phyloP scores from a whole-genome alignment of 1,140 invertebrate species.

The Onthophagus taurus region DNA sequence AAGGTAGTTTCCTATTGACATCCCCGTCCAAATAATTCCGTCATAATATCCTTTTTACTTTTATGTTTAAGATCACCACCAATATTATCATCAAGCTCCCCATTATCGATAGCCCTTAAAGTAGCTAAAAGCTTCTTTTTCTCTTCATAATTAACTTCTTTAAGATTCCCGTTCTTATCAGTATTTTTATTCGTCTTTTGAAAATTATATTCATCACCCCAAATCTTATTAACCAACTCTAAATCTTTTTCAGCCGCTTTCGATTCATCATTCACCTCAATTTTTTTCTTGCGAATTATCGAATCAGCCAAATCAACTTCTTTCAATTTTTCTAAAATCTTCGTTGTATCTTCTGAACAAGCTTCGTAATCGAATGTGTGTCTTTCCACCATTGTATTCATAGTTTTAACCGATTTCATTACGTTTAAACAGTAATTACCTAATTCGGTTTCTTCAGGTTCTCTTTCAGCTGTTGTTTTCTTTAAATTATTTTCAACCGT shows the following conservation, averaged over 20 bases:
- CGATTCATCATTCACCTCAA: conserved; percentile 4
- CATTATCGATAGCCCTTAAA: conserved; percentile 54
- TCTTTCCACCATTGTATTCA: conserved; percentile 39
- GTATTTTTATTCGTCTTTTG: conserved; percentile 25
- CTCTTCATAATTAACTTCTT: conserved; percentile 32
- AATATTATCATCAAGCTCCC: conserved; percentile 42
- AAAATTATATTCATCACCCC: conserved; percentile 28
- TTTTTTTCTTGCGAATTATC: conserved; percentile 19
- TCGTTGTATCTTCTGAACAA: conserved; percentile 38
- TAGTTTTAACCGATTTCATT: conserved; percentile 41
- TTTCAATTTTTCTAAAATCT: conserved; percentile 38
- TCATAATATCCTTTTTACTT: conserved; percentile 37
- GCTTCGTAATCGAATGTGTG: conserved; percentile 40
- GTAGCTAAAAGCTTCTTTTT: conserved; percentile 53
- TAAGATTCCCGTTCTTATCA: conserved; percentile 29
- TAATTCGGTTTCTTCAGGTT: conserved; percentile 15
- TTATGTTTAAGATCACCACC: conserved; percentile 29
- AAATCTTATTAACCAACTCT: conserved; percentile 27
- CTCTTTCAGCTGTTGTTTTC: neutral
- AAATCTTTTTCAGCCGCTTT: conserved; percentile 20
- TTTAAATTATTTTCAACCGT: neutral
- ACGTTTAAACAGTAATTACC: conserved; percentile 40
- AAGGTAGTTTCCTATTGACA: too few species aligned
- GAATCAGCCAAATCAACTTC: conserved; percentile 33
- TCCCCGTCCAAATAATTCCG: conserved; percentile 38